Percentiles rank a stretch among this genome's conserved stretches.
Evolutionary conservation across 2,888 invertebrate genomes (phyloP).

Genomic region (Brenthis hecate): DNA sequence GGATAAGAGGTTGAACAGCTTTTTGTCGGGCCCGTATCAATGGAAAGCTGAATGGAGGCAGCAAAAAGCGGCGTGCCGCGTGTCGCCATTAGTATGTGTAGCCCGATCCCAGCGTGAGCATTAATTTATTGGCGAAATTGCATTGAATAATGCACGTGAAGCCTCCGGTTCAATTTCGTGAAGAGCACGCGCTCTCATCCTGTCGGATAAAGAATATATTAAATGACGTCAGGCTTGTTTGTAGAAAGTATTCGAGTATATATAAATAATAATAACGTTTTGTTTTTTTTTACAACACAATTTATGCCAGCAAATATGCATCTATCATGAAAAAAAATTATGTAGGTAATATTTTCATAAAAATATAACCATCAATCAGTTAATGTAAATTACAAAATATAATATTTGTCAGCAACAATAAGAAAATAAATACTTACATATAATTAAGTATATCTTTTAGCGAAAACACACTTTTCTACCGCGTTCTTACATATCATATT

Average conservation of each 20-base stretch:
- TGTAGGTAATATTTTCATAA: too few species aligned
- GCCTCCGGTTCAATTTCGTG: slow-evolving; percentile 48
- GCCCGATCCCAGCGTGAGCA: slow-evolving; percentile 71
- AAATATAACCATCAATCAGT: too few species aligned
- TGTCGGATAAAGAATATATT: slow-evolving; percentile 40
- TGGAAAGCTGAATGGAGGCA: slow-evolving; percentile 73
- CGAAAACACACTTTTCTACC: background rate
- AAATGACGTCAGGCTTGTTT: slow-evolving; percentile 6
- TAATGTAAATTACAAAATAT: too few species aligned
- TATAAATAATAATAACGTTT: background rate
- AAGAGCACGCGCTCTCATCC: slow-evolving; percentile 71
- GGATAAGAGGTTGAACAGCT: slow-evolving; percentile 58
- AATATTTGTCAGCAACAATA: too few species aligned
- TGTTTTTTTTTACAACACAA: background rate
- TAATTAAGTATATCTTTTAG: too few species aligned
- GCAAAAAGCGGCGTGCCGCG: slow-evolving; percentile 73
- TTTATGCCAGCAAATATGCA: too few species aligned
- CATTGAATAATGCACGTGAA: slow-evolving; percentile 71
- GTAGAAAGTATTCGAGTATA: background rate
- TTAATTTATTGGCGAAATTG: slow-evolving; percentile 79
- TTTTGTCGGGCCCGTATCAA: slow-evolving; percentile 71
- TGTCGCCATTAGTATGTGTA: slow-evolving; percentile 79
- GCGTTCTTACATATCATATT: background rate
- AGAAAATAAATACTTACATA: too few species aligned
- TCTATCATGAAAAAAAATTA: too few species aligned